phyloP scores from a whole-genome alignment of 1,140 invertebrate genomes.

The Anastrepha obliqua region DNA sequence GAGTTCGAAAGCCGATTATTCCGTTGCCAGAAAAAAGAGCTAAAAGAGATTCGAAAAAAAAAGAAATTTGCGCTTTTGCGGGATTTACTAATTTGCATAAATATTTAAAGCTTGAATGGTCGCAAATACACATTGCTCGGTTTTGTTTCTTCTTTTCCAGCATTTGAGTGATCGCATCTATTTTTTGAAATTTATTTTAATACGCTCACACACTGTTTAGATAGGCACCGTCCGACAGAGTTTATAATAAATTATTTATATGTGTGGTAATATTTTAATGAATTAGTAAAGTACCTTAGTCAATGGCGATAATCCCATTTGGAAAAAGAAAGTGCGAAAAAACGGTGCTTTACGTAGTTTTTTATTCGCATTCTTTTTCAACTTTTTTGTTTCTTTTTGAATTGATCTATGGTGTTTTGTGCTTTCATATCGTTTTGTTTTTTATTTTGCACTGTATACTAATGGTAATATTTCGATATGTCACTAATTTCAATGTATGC shows the following conservation, averaged over 20 bases:
- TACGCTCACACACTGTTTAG: neutral
- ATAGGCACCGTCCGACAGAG: neutral
- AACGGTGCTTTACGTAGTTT: constrained; percentile 1
- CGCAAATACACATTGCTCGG: neutral
- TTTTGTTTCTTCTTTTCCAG: neutral
- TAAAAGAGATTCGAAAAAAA: neutral
- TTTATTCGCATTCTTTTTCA: neutral
- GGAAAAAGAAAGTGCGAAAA: constrained; percentile 53
- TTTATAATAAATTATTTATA: neutral
- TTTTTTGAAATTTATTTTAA: too few species aligned
- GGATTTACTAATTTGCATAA: constrained; percentile 2
- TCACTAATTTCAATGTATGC: neutral
- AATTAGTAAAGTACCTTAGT: neutral
- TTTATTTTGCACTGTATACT: neutral
- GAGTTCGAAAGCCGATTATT: too few species aligned
- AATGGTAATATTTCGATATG: neutral
- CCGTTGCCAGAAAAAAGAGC: too few species aligned
- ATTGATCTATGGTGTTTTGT: neutral
- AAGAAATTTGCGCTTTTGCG: neutral
- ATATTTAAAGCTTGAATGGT: neutral
- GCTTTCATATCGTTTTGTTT: neutral
- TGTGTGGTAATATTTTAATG: neutral
- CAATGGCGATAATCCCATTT: neutral
- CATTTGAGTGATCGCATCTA: neutral
- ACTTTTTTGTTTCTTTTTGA: neutral